Base-by-base conservation (phyloP, 1,140 invertebrate genomes). In the Achatina immaculata region DNA sequence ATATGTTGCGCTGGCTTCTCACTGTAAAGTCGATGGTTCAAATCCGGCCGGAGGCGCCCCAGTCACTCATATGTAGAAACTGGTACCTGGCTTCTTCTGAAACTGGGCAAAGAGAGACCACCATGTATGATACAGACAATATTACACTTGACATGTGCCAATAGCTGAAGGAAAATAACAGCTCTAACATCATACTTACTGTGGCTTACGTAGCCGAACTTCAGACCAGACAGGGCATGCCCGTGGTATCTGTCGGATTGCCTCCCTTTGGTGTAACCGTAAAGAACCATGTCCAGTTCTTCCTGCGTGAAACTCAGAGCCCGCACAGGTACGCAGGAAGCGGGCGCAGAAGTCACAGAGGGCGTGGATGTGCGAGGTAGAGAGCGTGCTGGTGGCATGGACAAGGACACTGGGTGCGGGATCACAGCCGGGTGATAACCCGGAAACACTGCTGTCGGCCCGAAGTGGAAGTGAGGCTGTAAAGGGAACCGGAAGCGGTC, bases 211-310 rank as follows among this genome's bases (percentile, higher is more conserved):
- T 89, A 84, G 28, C 87, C 87, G 40, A 90, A 84, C 78, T 86
- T 87, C 0, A 91, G 87, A 11, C 90, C 89, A 42, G 89, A 90
- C 1, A 91, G 81, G 0, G 90, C 89, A 72, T 91, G 90, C 9
- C 86, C 85, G 28, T 85, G 83, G 31, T 81, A 83, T 51, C 83
- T 73, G 55, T 83, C 80, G 38, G 81, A 81, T 14, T 77, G 77
- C 19, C 80, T 80, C 14, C 84, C 81, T 62, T 85, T 83, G 14
- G 88, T 82, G 76, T 90, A 90, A 0, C 90, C 90, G 75, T 90
- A 91, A 6, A 91, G 75, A 6, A 90, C 87, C 85, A 90, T 88
- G 79, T 91, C 90, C 21, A 91, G 79, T n/a, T 90, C 88, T 31
- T 87, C 87, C 51, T 89, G 86, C 21, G 82, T 84, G 83, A 90